These are phyloP conservation scores for Drosophila bunnanda DNA, from an alignment of 2,888 invertebrate genomes.

Conservation along the genomic window DNA sequence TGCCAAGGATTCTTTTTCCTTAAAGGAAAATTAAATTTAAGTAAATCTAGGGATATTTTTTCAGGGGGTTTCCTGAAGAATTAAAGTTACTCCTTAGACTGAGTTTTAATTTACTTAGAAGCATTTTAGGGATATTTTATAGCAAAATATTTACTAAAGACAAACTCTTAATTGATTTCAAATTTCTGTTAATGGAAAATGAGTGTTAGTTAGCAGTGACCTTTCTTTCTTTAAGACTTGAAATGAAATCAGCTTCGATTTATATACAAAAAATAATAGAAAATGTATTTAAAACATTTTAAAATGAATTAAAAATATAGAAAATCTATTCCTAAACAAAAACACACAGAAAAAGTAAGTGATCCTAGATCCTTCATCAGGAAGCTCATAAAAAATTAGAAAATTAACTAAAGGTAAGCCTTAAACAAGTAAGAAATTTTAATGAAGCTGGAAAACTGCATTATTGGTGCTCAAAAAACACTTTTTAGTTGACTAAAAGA, in stretches of 20 bases:
- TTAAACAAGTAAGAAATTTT: no score
- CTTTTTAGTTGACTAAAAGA: constrained; percentile 12
- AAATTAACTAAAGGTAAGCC: not conserved
- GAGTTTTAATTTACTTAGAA: not conserved
- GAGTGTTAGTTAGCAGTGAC: no score
- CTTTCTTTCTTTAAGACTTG: no score
- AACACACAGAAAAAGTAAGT: no score
- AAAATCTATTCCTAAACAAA: not conserved
- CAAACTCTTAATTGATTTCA: not conserved
- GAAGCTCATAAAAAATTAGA: not conserved
- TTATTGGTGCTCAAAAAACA: constrained; percentile 7
- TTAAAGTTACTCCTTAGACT: not conserved
- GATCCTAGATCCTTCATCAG: not conserved
- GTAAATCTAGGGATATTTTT: not conserved
- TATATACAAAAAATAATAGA: no score
- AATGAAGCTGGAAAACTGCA: no score
- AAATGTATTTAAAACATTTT: not conserved
- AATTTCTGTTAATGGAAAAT: not conserved
- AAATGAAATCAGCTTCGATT: no score
- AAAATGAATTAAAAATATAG: not conserved
- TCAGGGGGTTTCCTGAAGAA: not conserved
- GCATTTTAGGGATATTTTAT: not conserved
- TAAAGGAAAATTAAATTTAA: constrained; percentile 12
- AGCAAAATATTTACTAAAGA: not conserved
- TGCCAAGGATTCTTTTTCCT: not conserved